Base-by-base conservation (phyloP, 1,140 invertebrate species). In the Nomia melanderi region DNA sequence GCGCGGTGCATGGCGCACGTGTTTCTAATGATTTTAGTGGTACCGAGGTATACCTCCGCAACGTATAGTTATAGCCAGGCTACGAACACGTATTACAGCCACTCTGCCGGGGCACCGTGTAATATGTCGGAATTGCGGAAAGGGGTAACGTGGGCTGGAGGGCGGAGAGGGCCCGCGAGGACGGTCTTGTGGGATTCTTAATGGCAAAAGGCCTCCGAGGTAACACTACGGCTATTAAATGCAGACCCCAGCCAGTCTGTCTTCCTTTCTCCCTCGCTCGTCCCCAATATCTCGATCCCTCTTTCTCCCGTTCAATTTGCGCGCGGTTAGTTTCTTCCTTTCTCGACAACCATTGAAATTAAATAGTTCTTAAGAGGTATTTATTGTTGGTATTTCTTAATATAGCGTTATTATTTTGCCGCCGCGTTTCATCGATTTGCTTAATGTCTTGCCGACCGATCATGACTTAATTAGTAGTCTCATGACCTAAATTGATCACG, bases 11-110 rank as follows among this genome's bases (percentile, higher is more conserved):
- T 64, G 78, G 80, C 87, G 84, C 86, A 90, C 85, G 87, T 87
- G 89, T 86, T 89, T 88, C 89, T 91, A 91, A 91, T 91, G 90
- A 91, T 91, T 91, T 91, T 90, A 89, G 88, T 89, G 78, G 73
- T 85, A 88, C 87, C 84, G 80, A 82, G 83, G 83, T 83, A 83
- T 89, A 88, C 88, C 75, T 85, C 77, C 50, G 79, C 82, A 81
- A 86, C 83, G 85, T 88, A 85, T 80, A 87, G 85, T 84, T 85
- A 87, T 86, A 88, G 75, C 70, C 54, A n/a, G 73, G 74, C 70
- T 82, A 85, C 81, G 81, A 81, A 88, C 75, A 79, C 82, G 87
- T 86, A 87, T 86, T 86, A 87, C 86, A 86, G 86, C 84, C 79
- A 74, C 82, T 75, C 67, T 82, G 83, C 83, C 78, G 82, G 79